phyloP scores from a whole-genome alignment of 2,797 vertebrate species.

The Orestias chungarensis region DNA sequence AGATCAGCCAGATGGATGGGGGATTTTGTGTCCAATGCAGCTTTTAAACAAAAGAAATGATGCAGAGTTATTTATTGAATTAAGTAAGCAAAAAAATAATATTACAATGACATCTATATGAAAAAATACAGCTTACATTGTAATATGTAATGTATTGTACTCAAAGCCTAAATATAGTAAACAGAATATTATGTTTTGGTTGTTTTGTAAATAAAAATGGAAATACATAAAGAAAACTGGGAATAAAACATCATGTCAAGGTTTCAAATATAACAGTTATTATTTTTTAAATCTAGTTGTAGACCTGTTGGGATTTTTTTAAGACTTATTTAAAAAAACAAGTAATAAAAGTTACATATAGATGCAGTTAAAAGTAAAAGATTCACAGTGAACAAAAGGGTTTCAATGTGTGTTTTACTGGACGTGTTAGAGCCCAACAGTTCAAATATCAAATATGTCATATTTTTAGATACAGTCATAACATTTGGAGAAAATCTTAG shows the following conservation, averaged over 20 bases:
- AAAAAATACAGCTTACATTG: neutral
- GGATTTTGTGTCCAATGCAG: neutral
- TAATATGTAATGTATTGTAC: neutral
- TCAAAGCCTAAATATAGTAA: neutral
- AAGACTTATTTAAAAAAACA: too few species aligned
- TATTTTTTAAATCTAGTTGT: too few species aligned
- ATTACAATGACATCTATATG: neutral
- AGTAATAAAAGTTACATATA: neutral
- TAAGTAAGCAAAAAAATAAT: neutral
- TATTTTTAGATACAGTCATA: neutral
- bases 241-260: too few species aligned
- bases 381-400: neutral
- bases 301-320: too few species aligned
- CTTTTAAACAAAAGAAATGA: neutral
- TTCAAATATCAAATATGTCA: neutral
- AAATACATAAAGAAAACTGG: too few species aligned
- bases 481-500: neutral
- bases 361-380: neutral
- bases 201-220: too few species aligned
- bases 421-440: neutral
- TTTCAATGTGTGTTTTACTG: neutral
- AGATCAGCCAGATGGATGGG: constrained; percentile 36
- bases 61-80: neutral
- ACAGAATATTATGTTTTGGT: neutral
- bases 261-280: too few species aligned